These are phyloP conservation scores for Trichechus manatus DNA, from an alignment of 2,113 vertebrate species.

Conservation along the genomic window DNA sequence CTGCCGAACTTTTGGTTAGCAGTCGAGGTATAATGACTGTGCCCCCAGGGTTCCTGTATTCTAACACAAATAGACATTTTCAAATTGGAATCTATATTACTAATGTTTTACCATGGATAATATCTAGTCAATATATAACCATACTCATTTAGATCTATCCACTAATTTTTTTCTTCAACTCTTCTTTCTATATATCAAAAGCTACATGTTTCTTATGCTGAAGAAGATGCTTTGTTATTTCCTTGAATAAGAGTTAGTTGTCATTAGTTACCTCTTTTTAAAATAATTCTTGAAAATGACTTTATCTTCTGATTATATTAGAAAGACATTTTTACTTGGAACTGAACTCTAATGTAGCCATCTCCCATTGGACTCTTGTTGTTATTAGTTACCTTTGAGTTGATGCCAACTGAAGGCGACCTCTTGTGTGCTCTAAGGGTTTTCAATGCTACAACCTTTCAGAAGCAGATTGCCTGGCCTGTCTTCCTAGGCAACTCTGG, in stretches of 20 bases:
- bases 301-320: neutral
- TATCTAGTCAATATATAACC: neutral
- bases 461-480: too few relatives aligned
- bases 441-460: too few relatives aligned
- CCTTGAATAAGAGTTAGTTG: too few relatives aligned
- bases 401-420: too few relatives aligned
- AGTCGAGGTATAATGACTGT: too few relatives aligned
- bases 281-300: neutral
- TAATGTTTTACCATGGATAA: neutral
- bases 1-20: too few relatives aligned
- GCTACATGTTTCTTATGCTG: neutral
- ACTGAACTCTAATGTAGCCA: neutral
- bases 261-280: too few relatives aligned
- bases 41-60: too few relatives aligned
- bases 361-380: neutral
- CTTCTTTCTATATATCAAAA: neutral
- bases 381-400: too few relatives aligned
- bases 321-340: neutral
- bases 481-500: too few relatives aligned
- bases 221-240: too few relatives aligned
- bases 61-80: neutral
- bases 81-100: neutral
- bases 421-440: too few relatives aligned
- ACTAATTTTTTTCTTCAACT: neutral
- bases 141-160: neutral